These are phyloP conservation scores for Ptychoptera contaminata DNA, from an alignment of 2,888 invertebrate species.

Conservation along the genomic window DNA sequence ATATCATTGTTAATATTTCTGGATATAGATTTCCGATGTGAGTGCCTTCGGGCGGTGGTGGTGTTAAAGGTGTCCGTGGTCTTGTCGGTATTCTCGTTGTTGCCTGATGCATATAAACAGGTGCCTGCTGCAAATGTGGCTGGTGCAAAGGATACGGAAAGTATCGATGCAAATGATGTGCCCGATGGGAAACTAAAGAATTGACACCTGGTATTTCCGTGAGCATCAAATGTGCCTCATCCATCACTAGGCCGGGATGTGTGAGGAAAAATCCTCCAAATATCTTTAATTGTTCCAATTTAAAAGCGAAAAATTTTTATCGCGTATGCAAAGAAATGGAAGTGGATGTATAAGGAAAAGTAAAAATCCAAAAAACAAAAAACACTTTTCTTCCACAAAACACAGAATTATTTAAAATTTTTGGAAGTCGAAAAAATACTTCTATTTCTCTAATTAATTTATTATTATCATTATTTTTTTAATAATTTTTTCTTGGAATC, in stretches of 20 bases:
- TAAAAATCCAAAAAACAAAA: too few relatives aligned
- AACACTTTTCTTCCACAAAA: too few relatives aligned
- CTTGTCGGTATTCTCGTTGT: conserved; percentile 28
- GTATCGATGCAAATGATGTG: conserved; percentile 29
- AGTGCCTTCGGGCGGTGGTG: conserved; percentile 39
- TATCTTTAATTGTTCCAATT: too few relatives aligned
- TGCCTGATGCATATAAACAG: conserved; percentile 14
- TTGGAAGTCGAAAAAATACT: too few relatives aligned
- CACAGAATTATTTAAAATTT: too few relatives aligned
- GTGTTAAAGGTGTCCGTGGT: conserved; percentile 20
- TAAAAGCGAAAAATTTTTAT: too few relatives aligned
- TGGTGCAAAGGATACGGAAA: conserved; percentile 52
- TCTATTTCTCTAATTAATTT: too few relatives aligned
- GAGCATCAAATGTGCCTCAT: conserved; percentile 17
- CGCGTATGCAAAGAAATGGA: too few relatives aligned
- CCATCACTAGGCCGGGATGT: conserved; percentile 6
- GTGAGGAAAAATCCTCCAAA: too few relatives aligned
- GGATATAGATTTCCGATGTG: conserved; percentile 84
- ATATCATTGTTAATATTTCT: conserved; percentile 82
- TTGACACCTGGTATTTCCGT: conserved; percentile 29
- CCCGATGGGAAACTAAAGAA: conserved; percentile 15
- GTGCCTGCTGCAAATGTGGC: conserved; percentile 34
- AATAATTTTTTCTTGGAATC: too few relatives aligned
- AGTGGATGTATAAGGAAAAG: too few relatives aligned
- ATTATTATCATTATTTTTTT: too few relatives aligned